A percentile compares a stretch with the other conserved stretches of the same genome.
Evolutionary conservation across 2,888 invertebrate species (phyloP).

Genomic region (Caenorhabditis afra): DNA sequence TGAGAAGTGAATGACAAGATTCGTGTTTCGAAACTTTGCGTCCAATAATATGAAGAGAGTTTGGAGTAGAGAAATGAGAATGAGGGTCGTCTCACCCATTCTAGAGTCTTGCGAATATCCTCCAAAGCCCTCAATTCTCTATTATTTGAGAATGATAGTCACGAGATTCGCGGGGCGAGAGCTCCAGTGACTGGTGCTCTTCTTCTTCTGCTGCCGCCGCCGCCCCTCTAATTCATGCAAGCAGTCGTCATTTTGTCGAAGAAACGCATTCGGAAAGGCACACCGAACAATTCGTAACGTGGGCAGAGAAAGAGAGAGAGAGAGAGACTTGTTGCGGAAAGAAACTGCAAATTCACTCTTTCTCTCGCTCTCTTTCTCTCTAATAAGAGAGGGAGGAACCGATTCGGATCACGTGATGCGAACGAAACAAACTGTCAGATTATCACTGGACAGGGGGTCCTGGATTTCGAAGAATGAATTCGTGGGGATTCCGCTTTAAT

Average conservation of each 20-base stretch:
- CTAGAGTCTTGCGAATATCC: not conserved
- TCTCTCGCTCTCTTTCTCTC: not conserved
- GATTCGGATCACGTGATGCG: conserved; percentile 7
- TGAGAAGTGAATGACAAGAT: too few species aligned
- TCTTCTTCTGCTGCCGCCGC: not conserved
- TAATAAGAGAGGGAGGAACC: conserved; percentile 23
- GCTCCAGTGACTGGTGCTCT: not conserved
- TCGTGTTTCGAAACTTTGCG: too few species aligned
- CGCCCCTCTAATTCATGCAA: conserved; percentile 10
- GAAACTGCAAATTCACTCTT: conserved; percentile 21
- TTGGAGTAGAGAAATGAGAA: too few species aligned
- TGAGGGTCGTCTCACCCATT: not conserved
- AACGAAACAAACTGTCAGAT: not conserved
- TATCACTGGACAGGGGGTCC: not conserved
- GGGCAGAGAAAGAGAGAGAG: conserved; percentile 9
- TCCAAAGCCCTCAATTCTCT: not conserved
- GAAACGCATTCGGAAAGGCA: conserved; percentile 24
- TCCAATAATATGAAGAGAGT: too few species aligned
- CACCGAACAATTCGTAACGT: conserved; percentile 43
- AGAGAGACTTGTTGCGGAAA: conserved; percentile 35
- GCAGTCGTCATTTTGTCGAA: conserved; percentile 19
- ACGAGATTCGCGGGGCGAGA: not conserved
- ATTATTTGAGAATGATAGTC: conserved; percentile 1
- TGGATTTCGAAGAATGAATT: conserved; percentile 15
- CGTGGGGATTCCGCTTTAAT: conserved; percentile 35